Base-by-base conservation (phyloP, 2,113 vertebrate genomes). In the Notarius quadriscutis region DNA sequence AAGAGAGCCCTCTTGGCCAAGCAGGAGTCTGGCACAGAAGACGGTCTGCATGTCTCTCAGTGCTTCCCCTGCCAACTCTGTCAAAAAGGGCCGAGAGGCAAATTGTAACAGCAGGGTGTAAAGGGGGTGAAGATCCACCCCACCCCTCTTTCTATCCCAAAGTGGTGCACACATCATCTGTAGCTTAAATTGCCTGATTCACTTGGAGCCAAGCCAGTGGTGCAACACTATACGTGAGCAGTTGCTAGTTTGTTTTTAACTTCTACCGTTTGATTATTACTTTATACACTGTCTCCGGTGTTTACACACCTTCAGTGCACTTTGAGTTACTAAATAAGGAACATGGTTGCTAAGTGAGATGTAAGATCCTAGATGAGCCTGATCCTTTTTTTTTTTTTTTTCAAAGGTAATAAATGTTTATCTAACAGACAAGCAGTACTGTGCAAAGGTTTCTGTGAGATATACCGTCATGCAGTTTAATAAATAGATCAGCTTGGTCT, bases 211-310 rank as follows among this genome's bases (percentile, higher is more conserved):
- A 20, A 14, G 85, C 82, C 87, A 88, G 50, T 48, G 7, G 30
- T 4, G 65, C 20, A 58, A 41, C 30, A 27, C 81, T 83, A 72
- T 83, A 74, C 74, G 41, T 60, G 50, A 62, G 30, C 88, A 81
- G 84, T 89, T 81, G 86, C 84, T 84, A 34, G 86, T 87, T 87
- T 86, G 88, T 86, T 90, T 89, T 89, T 86, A 88, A 87, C 85
- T 78, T 48, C 18, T 74, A 55, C 55, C 83, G 57, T 65, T 72
- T 81, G 81, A 81, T 79, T 81, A 65, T 71, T 77, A 78, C 81
- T 63, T 83, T 81, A 63, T 62, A 84, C 72, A 30, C 63, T 11
- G 41, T 74, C 78, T 74, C 18, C 7, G 67, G 63, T 86, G 84
- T 83, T 87, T 84, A 83, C 51, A 85, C 55, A 65, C 65, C 62